These are phyloP conservation scores for Dynastes maya DNA, from an alignment of 2,888 invertebrate genomes.

Conservation along the genomic window DNA sequence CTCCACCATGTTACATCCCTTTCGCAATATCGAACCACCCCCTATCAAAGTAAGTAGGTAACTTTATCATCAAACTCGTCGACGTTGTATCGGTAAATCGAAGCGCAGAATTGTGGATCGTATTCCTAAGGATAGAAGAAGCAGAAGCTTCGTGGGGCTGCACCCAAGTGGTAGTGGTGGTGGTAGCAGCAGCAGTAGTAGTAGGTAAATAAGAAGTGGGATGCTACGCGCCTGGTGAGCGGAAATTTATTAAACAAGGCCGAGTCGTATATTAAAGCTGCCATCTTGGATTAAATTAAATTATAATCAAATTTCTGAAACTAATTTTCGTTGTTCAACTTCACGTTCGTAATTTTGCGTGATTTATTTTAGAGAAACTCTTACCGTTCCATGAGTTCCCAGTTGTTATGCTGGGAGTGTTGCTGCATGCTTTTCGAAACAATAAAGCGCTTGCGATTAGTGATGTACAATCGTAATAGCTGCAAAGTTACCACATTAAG, in stretches of 20 bases:
- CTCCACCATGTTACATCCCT: too few relatives aligned
- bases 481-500: not conserved
- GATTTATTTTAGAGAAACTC: constrained; percentile 44
- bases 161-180: not conserved
- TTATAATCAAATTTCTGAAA: constrained; percentile 52
- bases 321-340: constrained; percentile 50
- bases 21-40: too few relatives aligned
- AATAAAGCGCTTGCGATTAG: too few relatives aligned
- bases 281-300: constrained; percentile 51
- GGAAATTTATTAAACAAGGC: constrained; percentile 50
- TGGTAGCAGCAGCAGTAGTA: not conserved
- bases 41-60: not conserved
- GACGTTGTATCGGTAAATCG: not conserved
- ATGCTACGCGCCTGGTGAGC: constrained; percentile 22
- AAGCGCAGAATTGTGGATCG: not conserved
- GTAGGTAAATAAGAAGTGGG: not conserved
- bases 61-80: constrained; percentile 2
- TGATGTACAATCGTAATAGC: too few relatives aligned
- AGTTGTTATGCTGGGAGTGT: not conserved
- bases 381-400: not conserved
- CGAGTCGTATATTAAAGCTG: constrained; percentile 51
- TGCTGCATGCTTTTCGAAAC: too few relatives aligned
- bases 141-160: not conserved
- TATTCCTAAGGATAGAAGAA: not conserved
- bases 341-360: constrained; percentile 49